phyloP scores from a whole-genome alignment of 2,888 invertebrate genomes.

The Frankliniella intonsa region DNA sequence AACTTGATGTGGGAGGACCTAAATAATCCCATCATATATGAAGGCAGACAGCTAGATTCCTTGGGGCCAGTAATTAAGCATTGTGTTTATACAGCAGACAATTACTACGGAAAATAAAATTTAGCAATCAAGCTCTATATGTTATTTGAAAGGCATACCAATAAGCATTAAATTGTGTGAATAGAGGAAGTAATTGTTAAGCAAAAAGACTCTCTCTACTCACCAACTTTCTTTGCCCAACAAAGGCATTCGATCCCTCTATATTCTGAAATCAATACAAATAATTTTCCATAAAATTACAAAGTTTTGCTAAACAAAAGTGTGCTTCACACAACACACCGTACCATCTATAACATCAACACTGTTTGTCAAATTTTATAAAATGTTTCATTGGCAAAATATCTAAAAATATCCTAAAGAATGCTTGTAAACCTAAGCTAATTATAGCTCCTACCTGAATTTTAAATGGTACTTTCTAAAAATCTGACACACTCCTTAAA shows the following conservation, averaged over 20 bases:
- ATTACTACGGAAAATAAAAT: no score
- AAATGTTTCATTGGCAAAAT: no score
- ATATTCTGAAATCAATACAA: slow-evolving; percentile 48
- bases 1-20: no score
- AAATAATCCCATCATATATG: no score
- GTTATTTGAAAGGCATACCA: slow-evolving; percentile 27
- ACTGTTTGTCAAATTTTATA: neutral
- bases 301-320: neutral
- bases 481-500: neutral
- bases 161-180: slow-evolving; percentile 34
- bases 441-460: slow-evolving; percentile 16
- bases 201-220: slow-evolving; percentile 47
- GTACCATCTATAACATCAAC: neutral
- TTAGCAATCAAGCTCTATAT: no score
- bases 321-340: neutral
- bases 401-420: neutral
- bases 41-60: no score
- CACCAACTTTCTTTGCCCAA: slow-evolving; percentile 53
- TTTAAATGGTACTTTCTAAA: neutral
- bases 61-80: no score
- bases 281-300: slow-evolving; percentile 31
- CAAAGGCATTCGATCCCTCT: slow-evolving; percentile 51
- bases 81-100: no score
- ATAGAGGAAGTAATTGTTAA: slow-evolving; percentile 42
- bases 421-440: neutral